Evolutionary conservation across 2,888 invertebrate species (phyloP), one percentile per base, ranked within the genome.

Genomic region (Drosophila pegasa): DNA sequence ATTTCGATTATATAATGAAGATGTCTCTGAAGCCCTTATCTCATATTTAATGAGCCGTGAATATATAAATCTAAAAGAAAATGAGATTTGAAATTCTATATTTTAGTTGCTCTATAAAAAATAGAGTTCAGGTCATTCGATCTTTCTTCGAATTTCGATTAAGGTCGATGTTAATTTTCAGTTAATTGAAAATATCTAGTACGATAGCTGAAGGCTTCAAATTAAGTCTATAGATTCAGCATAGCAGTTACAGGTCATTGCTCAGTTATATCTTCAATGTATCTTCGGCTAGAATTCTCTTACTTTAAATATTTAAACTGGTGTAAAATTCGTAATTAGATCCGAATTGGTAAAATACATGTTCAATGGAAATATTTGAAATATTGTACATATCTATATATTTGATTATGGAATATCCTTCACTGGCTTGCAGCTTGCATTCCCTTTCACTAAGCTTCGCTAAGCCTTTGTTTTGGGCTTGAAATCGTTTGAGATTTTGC

Each of bases 371-470:
- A 41, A 9, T 41, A 2, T n/a, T 41, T 8, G 3, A 41, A 22
- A 14, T 14, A 8, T 14, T 7, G 14, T 41, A 14, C 3, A n/a
- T 14, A 22, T 7, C 14, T 41, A 14, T 8, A n/a, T 14, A 41
- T 22, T 14, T 14, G n/a, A 10, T 1, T 12, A 31, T 12, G 29
- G 29, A 29, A n/a, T 16, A 33, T 50, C 33, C 50, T 50, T 25
- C 7, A 50, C 1, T 12, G 14, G 6, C 22, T 20, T n/a, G 10
- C 22, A 33, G 22, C 5, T 43, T 4, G 22, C 22, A 51, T 51
- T 37, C 35, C 35, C 50, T 25, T 51, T 37, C 50, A 51, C 35
- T 51, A 22, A 35, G 27, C 25, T 41, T 14, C 18, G 4, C 14
- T 2, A 20, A 20, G 41, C 2, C 37, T 29, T 52, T 20, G 20